These are phyloP conservation scores for Rotaria socialis DNA, from an alignment of 2,888 invertebrate genomes.

Conservation along the genomic window DNA sequence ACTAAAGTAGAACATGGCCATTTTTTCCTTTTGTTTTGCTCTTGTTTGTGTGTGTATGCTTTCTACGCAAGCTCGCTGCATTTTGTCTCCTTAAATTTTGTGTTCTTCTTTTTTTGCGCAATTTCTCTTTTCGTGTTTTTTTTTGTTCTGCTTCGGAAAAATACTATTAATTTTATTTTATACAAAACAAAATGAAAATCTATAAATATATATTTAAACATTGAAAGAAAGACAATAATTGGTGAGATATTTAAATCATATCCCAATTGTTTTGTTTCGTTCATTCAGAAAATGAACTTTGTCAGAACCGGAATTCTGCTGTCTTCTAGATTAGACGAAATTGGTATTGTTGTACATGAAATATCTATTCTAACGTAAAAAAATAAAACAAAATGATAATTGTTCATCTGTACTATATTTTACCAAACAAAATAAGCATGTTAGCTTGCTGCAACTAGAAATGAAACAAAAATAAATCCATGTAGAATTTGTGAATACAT, in stretches of 20 bases:
- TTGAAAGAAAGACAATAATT: not conserved
- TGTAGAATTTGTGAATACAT: not conserved
- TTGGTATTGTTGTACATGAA: not conserved
- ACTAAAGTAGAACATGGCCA: not conserved
- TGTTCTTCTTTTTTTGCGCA: not conserved
- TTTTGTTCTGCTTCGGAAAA: not conserved
- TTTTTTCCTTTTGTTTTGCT: not conserved
- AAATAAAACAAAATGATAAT: not conserved
- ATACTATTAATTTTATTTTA: not conserved
- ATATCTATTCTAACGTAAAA: not conserved
- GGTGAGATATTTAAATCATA: not conserved
- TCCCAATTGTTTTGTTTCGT: not conserved
- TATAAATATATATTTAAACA: not conserved
- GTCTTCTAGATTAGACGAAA: not conserved
- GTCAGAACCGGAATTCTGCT: not conserved
- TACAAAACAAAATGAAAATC: not conserved
- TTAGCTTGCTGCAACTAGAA: not conserved
- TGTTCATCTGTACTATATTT: not conserved
- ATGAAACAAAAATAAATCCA: not conserved
- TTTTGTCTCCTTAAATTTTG: not conserved
- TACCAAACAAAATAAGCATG: no score
- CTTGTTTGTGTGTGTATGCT: constrained; percentile 9
- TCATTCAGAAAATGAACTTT: not conserved
- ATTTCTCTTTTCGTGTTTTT: not conserved
- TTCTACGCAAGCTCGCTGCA: constrained; percentile 10